A percentile compares a stretch with the other conserved stretches of the same genome.
phyloP scores from a whole-genome alignment of 2,797 vertebrate species.

The Sphenodon punctatus region DNA sequence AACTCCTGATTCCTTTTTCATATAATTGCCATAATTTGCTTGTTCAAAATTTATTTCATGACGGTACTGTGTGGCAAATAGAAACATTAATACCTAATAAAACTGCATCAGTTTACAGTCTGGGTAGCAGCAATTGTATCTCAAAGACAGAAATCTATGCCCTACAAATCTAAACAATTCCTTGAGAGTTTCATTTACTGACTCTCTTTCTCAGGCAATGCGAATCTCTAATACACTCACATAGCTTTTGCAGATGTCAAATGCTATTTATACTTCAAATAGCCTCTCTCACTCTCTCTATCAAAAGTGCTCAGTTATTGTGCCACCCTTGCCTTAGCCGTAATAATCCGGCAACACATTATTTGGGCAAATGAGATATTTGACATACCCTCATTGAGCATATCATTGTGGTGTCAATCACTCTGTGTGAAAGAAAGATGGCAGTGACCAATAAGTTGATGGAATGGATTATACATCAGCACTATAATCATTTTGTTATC shows the following conservation, averaged over 20 bases:
- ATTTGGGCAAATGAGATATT: neutral
- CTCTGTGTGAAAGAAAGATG: neutral
- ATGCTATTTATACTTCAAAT: neutral
- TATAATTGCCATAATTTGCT: neutral
- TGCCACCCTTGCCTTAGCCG: neutral
- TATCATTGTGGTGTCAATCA: neutral
- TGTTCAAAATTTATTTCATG: accelerated
- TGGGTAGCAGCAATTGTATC: neutral
- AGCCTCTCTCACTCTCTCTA: neutral
- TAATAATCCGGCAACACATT: neutral
- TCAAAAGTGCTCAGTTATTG: neutral
- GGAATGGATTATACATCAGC: neutral
- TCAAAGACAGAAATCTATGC: neutral
- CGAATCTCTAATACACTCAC: neutral
- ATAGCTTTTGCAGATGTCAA: neutral
- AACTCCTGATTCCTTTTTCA: neutral
- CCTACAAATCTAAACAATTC: neutral
- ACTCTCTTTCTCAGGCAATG: neutral
- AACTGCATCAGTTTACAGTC: accelerated
- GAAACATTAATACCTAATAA: neutral
- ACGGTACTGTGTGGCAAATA: accelerated
- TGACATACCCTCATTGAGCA: neutral
- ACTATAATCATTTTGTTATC: neutral
- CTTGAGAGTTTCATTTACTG: no score
- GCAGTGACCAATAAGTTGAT: accelerated